A percentile compares a stretch with the other conserved stretches of the same genome.
These are phyloP conservation scores for Choristoneura fumiferana DNA, from an alignment of 1,140 invertebrate genomes.

Conservation along the genomic window DNA sequence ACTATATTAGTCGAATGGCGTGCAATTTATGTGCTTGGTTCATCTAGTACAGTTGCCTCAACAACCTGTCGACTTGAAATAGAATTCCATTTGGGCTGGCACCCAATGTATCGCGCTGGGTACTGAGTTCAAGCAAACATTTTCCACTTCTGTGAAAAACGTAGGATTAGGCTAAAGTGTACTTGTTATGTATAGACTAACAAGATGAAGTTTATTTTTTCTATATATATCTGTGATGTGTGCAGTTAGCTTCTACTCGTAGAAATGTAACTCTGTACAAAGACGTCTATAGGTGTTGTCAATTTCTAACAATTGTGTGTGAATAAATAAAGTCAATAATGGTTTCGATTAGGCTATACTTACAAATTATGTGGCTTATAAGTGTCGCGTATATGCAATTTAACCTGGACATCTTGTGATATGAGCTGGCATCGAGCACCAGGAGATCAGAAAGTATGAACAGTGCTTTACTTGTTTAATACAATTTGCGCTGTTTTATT, in stretches of 20 bases:
- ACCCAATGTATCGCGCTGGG: neutral
- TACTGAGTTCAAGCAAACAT: slow-evolving; percentile 7
- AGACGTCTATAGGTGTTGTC: slow-evolving; percentile 52
- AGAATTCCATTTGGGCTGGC: neutral
- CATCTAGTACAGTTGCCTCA: slow-evolving; percentile 22
- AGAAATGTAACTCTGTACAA: slow-evolving; percentile 58
- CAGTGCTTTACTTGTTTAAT: neutral
- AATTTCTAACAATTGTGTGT: slow-evolving; percentile 49
- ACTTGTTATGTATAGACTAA: slow-evolving; percentile 60
- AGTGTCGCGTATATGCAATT: slow-evolving; percentile 45
- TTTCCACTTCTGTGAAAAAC: slow-evolving; percentile 28
- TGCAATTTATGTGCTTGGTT: neutral
- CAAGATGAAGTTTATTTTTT: slow-evolving; percentile 62
- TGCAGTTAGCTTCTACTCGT: slow-evolving; percentile 46
- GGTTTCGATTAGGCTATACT: slow-evolving; percentile 29
- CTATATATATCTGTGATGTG: slow-evolving; percentile 66
- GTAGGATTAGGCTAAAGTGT: slow-evolving; percentile 43
- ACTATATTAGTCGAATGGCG: no score
- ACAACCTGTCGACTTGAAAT: neutral
- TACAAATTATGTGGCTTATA: slow-evolving; percentile 53
- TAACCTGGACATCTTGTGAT: slow-evolving; percentile 42
- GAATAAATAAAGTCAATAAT: slow-evolving; percentile 34
- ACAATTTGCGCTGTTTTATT: no score
- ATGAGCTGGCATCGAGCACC: slow-evolving; percentile 41
- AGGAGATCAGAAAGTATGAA: slow-evolving; percentile 34